phyloP scores from a whole-genome alignment of 2,888 invertebrate genomes.

The Scotopteryx bipunctaria region DNA sequence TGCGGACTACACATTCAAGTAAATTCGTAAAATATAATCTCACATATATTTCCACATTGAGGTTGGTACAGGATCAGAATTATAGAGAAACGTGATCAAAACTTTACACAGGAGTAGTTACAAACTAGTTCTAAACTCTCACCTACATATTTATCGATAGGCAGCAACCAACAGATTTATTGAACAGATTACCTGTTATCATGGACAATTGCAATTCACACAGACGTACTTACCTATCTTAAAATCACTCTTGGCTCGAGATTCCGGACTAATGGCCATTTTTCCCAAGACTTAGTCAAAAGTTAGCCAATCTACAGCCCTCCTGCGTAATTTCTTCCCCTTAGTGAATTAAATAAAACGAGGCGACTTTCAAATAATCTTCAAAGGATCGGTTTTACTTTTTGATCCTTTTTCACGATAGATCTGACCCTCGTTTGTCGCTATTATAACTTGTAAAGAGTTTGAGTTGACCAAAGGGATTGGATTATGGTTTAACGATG shows the following conservation, averaged over 20 bases:
- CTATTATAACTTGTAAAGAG: slow-evolving; percentile 39
- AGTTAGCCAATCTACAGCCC: not conserved
- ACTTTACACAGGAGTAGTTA: slow-evolving; percentile 8
- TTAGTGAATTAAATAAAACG: slow-evolving; percentile 30
- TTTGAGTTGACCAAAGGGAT: slow-evolving; percentile 38
- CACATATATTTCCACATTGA: too few relatives aligned
- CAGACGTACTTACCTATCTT: too few relatives aligned
- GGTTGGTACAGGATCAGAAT: slow-evolving; percentile 3
- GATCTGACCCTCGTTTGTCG: slow-evolving; percentile 38
- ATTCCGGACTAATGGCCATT: slow-evolving; percentile 1
- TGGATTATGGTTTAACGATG: slow-evolving; percentile 39
- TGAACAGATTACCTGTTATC: too few relatives aligned
- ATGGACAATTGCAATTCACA: too few relatives aligned
- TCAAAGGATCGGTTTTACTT: slow-evolving; percentile 36
- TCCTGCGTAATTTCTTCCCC: slow-evolving; percentile 24
- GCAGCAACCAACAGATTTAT: too few relatives aligned
- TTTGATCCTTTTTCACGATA: slow-evolving; percentile 38
- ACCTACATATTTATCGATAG: slow-evolving; percentile 22
- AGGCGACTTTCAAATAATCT: slow-evolving; percentile 30
- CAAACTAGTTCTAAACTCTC: slow-evolving; percentile 17
- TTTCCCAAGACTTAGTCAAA: slow-evolving; percentile 18
- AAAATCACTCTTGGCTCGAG: too few relatives aligned
- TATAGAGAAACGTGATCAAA: slow-evolving; percentile 17
- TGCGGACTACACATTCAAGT: too few relatives aligned
- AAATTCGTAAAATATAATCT: too few relatives aligned